A percentile compares a stretch with the other conserved stretches of the same genome.
Conservation (phyloP, 2,888 invertebrate genomes). For the Chloroclystis v-ata region DNA sequence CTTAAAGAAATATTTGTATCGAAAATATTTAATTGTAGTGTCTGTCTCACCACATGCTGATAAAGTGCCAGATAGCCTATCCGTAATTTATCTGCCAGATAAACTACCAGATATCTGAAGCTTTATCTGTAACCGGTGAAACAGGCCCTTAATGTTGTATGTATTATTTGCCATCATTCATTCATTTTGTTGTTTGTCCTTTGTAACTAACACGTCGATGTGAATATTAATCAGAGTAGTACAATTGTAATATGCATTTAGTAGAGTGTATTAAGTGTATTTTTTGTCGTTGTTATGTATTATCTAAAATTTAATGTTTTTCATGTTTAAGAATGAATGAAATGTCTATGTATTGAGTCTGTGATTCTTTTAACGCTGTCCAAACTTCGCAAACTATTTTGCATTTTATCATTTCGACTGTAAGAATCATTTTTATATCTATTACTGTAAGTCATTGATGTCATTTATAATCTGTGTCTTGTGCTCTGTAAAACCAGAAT, state of each 20-base stretch:
- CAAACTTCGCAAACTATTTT: conserved; percentile 25
- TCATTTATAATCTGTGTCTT: conserved; percentile 2
- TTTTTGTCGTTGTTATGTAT: conserved; percentile 39
- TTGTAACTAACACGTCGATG: conserved; percentile 28
- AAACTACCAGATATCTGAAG: too few relatives aligned
- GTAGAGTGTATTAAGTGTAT: conserved; percentile 53
- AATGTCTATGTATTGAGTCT: conserved; percentile 19
- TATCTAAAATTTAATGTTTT: conserved; percentile 36
- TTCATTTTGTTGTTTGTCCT: conserved; percentile 33
- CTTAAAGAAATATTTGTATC: too few relatives aligned
- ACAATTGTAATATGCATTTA: conserved; percentile 72
- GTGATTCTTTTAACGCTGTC: conserved; percentile 36
- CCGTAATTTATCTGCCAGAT: too few relatives aligned
- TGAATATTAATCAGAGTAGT: conserved; percentile 47
- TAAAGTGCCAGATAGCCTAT: too few relatives aligned
- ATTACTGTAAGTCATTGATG: neutral
- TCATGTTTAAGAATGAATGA: conserved; percentile 34
- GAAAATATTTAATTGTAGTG: too few relatives aligned
- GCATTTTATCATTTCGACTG: conserved; percentile 18
- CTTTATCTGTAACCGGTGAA: too few relatives aligned
- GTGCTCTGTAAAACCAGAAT: conserved; percentile 3
- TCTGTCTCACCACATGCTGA: too few relatives aligned
- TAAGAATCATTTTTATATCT: conserved; percentile 22
- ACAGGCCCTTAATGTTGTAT: too few relatives aligned
- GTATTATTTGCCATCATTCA: too few relatives aligned